Evolutionary conservation across 2,888 invertebrate genomes (phyloP), one percentile per base, ranked within the genome.

Genomic region (Brachypalpus laphriformis): DNA sequence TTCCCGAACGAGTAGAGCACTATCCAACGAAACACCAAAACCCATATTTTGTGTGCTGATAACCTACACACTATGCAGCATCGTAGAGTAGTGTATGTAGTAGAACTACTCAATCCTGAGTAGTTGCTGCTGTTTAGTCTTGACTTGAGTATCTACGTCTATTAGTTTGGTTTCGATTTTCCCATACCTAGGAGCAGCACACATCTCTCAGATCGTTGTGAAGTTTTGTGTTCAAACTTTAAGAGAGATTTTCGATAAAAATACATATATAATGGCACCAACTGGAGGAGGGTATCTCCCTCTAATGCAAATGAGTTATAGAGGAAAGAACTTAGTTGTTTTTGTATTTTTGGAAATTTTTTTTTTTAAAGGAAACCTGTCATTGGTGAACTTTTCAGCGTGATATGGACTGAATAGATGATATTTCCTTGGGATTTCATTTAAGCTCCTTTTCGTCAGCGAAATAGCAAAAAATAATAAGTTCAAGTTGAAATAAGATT

Each of bases 401-500:
- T 76, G 65, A 76, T 42, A 65, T 65, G 47, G 20, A 82, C 65
- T 65, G 42, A 65, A 75, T 56, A 47, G 51, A 61, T 56, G 40
- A 25, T 42, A 56, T 70, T 56, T 57, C 56, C 49, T 31, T 9
- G 3, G 14, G 16, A 22, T 57, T 47, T 3, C 45, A 57, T 57
- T 57, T 71, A 47, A 47, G 57, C 54, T 70, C 8, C 54, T 57
- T 56, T 57, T 71, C 34, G 16, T 57, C 20, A 47, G 22, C 31
- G 47, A 18, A 18, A 47, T 40, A 57, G 11, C 6, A 18, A 34
- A 56, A 45, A 47, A 56, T 25, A 65, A 31, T 42, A 56, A 51
- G 42, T 8, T 40, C 59, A 76, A 70, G 77, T 77, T 82, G 54
- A 65, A 71, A 76, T 45, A 82, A 82, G 82, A 82, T 82, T 82